These are phyloP conservation scores for Brachionus rotundiformis DNA, from an alignment of 1,140 invertebrate species.

Conservation along the genomic window DNA sequence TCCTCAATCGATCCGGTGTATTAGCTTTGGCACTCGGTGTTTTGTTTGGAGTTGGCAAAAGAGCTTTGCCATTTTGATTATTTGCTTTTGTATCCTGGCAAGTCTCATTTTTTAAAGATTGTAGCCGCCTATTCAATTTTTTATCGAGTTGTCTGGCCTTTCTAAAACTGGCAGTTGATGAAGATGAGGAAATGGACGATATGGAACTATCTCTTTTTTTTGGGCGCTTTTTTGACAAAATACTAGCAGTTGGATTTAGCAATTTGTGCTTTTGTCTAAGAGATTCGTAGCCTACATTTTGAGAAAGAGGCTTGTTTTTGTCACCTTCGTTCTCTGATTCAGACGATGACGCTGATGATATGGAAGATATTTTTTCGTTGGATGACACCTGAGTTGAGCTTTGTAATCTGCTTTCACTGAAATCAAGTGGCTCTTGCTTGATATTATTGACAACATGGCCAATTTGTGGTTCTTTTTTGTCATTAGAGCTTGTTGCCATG, in stretches of 20 bases:
- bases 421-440: background rate
- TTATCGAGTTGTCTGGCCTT: slow-evolving; percentile 15
- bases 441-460: background rate
- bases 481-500: background rate
- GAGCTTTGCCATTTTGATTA: background rate
- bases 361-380: too few relatives aligned
- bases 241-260: background rate
- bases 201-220: background rate
- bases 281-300: background rate
- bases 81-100: background rate
- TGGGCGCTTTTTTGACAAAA: background rate
- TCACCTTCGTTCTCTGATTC: background rate
- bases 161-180: slow-evolving; percentile 12
- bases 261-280: slow-evolving; percentile 30
- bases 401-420: background rate
- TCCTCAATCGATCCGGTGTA: background rate
- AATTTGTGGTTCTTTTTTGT: background rate
- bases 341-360: slow-evolving; percentile 11
- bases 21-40: slow-evolving; percentile 5
- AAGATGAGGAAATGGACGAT: slow-evolving; percentile 12
- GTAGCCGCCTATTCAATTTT: slow-evolving; percentile 12
- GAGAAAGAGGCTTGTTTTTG: background rate
- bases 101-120: slow-evolving; percentile 5
- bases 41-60: slow-evolving; percentile 6
- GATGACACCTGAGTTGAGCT: too few relatives aligned